Evolutionary conservation across 2,797 vertebrate genomes (phyloP), one percentile per base, ranked within the genome.

Genomic region (Xenopus petersii): DNA sequence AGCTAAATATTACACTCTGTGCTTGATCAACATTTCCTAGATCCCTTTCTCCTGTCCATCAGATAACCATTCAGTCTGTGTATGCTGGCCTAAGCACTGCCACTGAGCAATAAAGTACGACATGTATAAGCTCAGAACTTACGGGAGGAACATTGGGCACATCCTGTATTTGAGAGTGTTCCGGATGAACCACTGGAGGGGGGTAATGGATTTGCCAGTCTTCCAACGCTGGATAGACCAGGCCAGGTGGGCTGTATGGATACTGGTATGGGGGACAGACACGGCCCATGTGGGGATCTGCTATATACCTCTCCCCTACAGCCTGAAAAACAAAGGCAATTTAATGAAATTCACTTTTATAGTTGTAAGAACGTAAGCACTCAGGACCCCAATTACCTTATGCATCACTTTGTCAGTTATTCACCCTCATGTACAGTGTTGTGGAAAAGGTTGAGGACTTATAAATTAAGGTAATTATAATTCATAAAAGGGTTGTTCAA

Each of bases 191-290:
- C 12, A 94, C 89, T 81, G 94, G 84, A 3, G 96, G 94, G 0
- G 95, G 94, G 85, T 96, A 96, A 81, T 93, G 92, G 86, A 95
- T 85, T 85, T 95, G 94, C 95, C 96, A 96, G 74, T 95, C 95
- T 0, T 98, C 95, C 0, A 88, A 95, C 82, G 92, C 94, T 1
- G 92, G 94, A 84, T 92, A 94, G 59, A 93, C 83, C 74, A 82
- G 81, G 54, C 81, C 70, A 46, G 93, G 88, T 80, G 96, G 92
- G 10, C 93, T 91, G 88, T 94, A 97, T 74, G 93, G 94, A 70
- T 94, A 95, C 80, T 88, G 95, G 91, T 94, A 98, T 80, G 94
- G 83, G 49, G 95, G 94, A 42, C 93, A 96, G 82, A 94, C 80
- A 69, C 93, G 94, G 47, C 79, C 81, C 30, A 81, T 48, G 47